Evolutionary conservation across 2,888 invertebrate genomes (phyloP).

Genomic region (Hylaea fasciaria): DNA sequence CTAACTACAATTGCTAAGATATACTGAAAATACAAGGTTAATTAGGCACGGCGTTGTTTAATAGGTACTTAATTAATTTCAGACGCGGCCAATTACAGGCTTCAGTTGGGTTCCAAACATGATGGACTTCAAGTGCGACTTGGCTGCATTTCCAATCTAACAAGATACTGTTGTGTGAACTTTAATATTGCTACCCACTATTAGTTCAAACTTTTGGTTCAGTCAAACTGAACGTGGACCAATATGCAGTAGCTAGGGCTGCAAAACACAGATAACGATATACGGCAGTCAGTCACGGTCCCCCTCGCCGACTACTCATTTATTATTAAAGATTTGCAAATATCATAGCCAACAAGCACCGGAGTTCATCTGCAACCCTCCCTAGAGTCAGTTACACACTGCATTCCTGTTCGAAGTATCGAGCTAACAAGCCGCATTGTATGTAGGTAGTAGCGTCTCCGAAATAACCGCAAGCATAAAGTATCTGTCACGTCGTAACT

Average conservation of each 20-base stretch:
- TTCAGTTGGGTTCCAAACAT: background rate
- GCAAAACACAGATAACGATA: conserved; percentile 66
- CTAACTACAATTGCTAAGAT: too few species aligned
- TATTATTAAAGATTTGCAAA: conserved; percentile 77
- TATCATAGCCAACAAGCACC: conserved; percentile 54
- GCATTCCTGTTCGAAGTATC: conserved; percentile 45
- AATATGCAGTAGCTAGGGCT: conserved; percentile 47
- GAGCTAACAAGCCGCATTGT: conserved; percentile 49
- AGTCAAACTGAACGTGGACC: conserved; percentile 24
- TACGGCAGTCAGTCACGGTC: conserved; percentile 43
- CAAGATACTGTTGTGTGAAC: background rate
- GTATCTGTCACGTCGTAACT: conserved; percentile 60
- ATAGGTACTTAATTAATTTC: too few species aligned
- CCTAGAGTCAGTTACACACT: conserved; percentile 56
- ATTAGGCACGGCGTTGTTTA: too few species aligned
- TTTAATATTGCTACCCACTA: background rate
- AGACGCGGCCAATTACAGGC: too few species aligned
- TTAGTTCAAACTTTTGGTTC: conserved; percentile 5
- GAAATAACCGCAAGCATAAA: conserved; percentile 60
- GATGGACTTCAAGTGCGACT: background rate
- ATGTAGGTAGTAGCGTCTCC: conserved; percentile 41
- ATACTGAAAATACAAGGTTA: too few species aligned
- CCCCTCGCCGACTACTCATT: conserved; percentile 64
- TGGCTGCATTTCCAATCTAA: background rate
- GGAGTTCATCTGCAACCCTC: conserved; percentile 59